Conservation (phyloP, 2,113 vertebrate genomes). For the Tylochromis polylepis region DNA sequence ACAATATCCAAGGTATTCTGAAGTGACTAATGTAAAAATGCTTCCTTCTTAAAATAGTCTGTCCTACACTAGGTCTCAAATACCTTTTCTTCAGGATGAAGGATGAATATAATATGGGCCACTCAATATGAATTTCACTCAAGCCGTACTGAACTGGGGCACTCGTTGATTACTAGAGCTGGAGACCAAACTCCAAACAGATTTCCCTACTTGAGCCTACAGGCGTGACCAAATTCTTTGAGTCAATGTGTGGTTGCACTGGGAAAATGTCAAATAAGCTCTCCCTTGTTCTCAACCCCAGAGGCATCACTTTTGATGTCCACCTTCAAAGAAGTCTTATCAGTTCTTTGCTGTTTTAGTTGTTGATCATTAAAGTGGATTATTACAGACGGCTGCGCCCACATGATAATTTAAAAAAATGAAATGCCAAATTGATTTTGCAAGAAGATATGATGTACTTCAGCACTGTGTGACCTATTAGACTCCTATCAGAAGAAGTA, state of each 20-base stretch:
- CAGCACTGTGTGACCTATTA: neutral
- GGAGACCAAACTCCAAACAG: slow-evolving; percentile 38
- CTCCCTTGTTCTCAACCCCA: slow-evolving; percentile 52
- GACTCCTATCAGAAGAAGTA: neutral
- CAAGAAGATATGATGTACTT: slow-evolving; percentile 15
- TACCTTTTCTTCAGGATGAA: slow-evolving; percentile 36
- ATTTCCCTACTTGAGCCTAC: slow-evolving; percentile 35
- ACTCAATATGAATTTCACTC: slow-evolving; percentile 51
- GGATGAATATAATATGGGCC: slow-evolving; percentile 56
- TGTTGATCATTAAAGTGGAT: slow-evolving; percentile 48
- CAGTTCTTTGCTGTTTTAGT: slow-evolving; percentile 50
- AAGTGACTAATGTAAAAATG: slow-evolving; percentile 53
- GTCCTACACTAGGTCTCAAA: slow-evolving; percentile 25
- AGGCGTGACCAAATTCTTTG: slow-evolving; percentile 49
- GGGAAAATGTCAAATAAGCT: slow-evolving; percentile 50
- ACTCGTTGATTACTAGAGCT: slow-evolving; percentile 34
- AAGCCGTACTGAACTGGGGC: slow-evolving; percentile 44
- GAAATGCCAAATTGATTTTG: slow-evolving; percentile 36
- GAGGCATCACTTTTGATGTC: slow-evolving; percentile 61
- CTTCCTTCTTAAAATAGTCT: slow-evolving; percentile 56
- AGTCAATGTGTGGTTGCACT: slow-evolving; percentile 32
- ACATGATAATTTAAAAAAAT: slow-evolving; percentile 25
- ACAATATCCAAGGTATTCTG: slow-evolving; percentile 50
- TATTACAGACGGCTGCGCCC: slow-evolving; percentile 12
- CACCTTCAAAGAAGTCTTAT: slow-evolving; percentile 58